These are phyloP conservation scores for Gibbula magus DNA, from an alignment of 2,888 invertebrate species.

Conservation along the genomic window DNA sequence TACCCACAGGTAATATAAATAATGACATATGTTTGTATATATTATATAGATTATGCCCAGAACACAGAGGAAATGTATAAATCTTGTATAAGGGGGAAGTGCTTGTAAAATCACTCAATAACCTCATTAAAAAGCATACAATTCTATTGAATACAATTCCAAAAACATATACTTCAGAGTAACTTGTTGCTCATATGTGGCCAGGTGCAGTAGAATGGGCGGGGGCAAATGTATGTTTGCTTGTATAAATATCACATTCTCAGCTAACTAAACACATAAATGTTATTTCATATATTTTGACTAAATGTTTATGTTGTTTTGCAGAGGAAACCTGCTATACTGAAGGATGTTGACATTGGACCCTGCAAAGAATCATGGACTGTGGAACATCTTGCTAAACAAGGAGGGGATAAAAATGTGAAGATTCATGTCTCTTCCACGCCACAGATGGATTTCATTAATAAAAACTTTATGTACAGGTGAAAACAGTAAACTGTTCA, in stretches of 20 bases:
- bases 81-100: neutral
- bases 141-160: too few species aligned
- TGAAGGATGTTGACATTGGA: slow-evolving; percentile 76
- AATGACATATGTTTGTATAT: too few species aligned
- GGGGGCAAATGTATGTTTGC: too few species aligned
- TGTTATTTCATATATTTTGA: too few species aligned
- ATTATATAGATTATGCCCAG: too few species aligned
- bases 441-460: slow-evolving; percentile 77
- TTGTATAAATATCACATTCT: too few species aligned
- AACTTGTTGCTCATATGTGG: too few species aligned
- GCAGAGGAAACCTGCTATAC: slow-evolving; percentile 74
- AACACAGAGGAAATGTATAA: neutral
- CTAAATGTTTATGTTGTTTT: slow-evolving; percentile 24
- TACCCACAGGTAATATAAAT: neutral
- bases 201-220: too few species aligned
- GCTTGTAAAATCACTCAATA: neutral
- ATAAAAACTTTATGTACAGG: slow-evolving; percentile 78
- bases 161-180: too few species aligned
- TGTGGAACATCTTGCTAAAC: slow-evolving; percentile 74
- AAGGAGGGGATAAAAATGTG: slow-evolving; percentile 73
- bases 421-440: slow-evolving; percentile 77
- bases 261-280: too few species aligned
- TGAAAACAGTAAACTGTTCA: slow-evolving; percentile 36
- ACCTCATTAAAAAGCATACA: too few species aligned
- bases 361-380: slow-evolving; percentile 76